Base-by-base conservation (phyloP, 2,797 vertebrate species). In the Arctocebus calabarensis region DNA sequence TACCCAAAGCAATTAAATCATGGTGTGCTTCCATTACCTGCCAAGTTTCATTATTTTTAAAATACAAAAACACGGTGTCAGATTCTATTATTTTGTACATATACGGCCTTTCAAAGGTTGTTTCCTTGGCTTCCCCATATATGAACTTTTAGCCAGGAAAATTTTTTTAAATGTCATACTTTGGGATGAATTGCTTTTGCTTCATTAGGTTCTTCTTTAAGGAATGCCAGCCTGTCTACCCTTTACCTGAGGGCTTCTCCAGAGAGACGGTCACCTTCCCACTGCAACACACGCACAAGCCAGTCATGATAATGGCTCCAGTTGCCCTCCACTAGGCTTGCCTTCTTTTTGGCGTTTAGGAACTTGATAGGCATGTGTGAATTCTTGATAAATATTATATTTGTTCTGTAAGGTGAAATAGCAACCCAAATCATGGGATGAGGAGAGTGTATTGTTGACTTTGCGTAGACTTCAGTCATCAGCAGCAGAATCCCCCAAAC, bases 41-140 rank as follows among this genome's bases (percentile, higher is more conserved):
- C 95, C 97, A 97, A 97, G 88, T 96, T 95, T 85, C 84, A 90
- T 96, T 97, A 95, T 97, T 95, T 97, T 96, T 93, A 96, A 97
- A 95, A 90, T 37, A 90, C 45, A 88, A 93, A 87, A 96, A 77
- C 78, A 43, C 0, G 1, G 71, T 62, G 82, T 96, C 1, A 9
- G 84, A 79, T 91, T 94, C 77, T 90, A 75, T 83, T 92, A 52
- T 94, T 90, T 88, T 23, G 48, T 90, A 71, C 90, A 78, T 25
- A 57, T 2, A 52, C 64, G 90, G 82, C 48, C 59, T 93, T 94
- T 82, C 68, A 86, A 94, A 90, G 64, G 86, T 83, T 55, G 86
- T 92, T 94, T 94, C 71, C 91, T 95, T 91, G 79, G 84, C 94
- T 93, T 85, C 64, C 61, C 70, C 55, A 40, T 14, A 94, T 13